Conservation (phyloP, 2,113 vertebrate species). For the Chloropsis hardwickii region DNA sequence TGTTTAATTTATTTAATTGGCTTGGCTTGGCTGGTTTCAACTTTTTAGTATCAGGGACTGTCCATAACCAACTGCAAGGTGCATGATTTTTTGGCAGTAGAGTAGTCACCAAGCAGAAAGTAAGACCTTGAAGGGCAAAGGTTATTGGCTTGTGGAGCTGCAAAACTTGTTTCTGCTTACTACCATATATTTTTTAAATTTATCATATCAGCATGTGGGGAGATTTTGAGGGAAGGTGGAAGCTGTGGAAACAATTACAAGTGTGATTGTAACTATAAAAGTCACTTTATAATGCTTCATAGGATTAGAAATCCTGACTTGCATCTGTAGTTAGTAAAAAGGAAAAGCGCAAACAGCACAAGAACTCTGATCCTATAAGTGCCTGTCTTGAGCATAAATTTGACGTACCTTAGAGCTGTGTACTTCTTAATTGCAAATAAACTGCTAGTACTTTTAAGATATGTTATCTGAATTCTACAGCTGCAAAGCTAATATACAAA, state of each 20-base stretch:
- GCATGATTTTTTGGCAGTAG: neutral
- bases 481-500: neutral
- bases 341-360: neutral
- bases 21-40: neutral
- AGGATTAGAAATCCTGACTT: neutral
- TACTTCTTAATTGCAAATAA: neutral
- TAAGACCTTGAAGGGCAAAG: neutral
- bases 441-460: neutral
- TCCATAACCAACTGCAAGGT: neutral
- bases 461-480: neutral
- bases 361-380: neutral
- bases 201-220: neutral
- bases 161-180: conserved; percentile 45
- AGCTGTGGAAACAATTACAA: neutral
- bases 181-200: neutral
- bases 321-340: neutral
- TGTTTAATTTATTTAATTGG: neutral
- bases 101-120: neutral
- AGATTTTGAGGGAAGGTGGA: conserved; percentile 23
- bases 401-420: neutral
- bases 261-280: neutral
- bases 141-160: neutral
- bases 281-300: neutral
- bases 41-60: neutral
- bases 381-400: neutral